These are phyloP conservation scores for Folsomia candida DNA, from an alignment of 2,888 invertebrate species.

Conservation along the genomic window DNA sequence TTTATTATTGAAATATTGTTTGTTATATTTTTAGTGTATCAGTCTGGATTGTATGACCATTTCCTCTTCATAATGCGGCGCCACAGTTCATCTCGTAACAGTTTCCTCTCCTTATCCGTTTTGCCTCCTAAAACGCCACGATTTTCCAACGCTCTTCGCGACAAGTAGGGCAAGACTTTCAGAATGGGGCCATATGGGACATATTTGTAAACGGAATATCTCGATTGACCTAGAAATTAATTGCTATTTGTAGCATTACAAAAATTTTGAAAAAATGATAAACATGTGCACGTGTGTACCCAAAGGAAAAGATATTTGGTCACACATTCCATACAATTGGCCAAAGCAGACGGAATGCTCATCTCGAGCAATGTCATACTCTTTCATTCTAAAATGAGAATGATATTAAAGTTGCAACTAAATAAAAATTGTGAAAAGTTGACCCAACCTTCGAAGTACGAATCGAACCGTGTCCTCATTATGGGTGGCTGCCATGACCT, in stretches of 20 bases:
- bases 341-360: constrained; percentile 98
- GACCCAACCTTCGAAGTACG: constrained; percentile 75
- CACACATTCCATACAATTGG: constrained; percentile 98
- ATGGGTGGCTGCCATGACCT: constrained; percentile 99
- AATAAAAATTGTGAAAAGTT: background rate
- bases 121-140: constrained; percentile 83
- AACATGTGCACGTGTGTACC: constrained; percentile 61
- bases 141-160: constrained; percentile 94
- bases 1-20: no score
- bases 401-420: background rate
- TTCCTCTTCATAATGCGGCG: constrained; percentile 61
- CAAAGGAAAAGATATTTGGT: constrained; percentile 94
- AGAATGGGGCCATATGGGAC: constrained; percentile 98
- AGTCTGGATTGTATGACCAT: background rate
- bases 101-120: constrained; percentile 83
- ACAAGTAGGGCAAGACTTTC: constrained; percentile 95
- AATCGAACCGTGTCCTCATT: constrained; percentile 97
- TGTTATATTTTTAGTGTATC: background rate
- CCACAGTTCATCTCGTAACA: constrained; percentile 73
- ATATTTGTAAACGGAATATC: constrained; percentile 99
- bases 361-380: constrained; percentile 81
- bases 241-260: background rate
- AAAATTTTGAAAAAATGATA: background rate
- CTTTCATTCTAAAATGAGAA: constrained; percentile 70
- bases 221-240: constrained; percentile 98